These are phyloP conservation scores for Osedax fenrisi DNA, from an alignment of 2,888 invertebrate species.

Conservation along the genomic window DNA sequence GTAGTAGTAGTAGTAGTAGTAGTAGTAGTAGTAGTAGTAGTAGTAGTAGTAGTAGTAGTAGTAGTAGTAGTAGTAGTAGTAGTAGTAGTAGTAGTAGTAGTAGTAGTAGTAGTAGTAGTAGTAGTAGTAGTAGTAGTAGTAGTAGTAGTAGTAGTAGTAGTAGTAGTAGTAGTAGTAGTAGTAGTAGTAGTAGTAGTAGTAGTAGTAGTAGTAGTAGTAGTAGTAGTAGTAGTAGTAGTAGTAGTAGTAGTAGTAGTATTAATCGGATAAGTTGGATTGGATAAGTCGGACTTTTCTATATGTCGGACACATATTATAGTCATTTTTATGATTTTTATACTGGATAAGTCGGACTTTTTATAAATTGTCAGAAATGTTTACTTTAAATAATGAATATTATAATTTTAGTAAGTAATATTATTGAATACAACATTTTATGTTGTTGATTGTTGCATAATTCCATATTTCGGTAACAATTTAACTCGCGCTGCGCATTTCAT, in stretches of 20 bases:
- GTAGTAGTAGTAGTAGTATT: constrained; percentile 8
- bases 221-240: constrained; percentile 17
- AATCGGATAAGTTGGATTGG: background rate
- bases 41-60: constrained; percentile 18
- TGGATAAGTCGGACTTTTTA: too few relatives aligned
- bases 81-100: background rate
- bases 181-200: constrained; percentile 22
- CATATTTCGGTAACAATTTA: too few relatives aligned
- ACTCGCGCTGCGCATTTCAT: too few relatives aligned
- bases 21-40: constrained; percentile 2
- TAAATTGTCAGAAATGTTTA: too few relatives aligned
- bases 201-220: constrained; percentile 21
- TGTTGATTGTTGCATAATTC: too few relatives aligned
- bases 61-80: background rate
- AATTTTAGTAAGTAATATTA: too few relatives aligned
- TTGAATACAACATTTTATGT: too few relatives aligned
- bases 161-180: constrained; percentile 6
- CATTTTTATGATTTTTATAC: too few relatives aligned
- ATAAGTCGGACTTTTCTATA: too few relatives aligned
- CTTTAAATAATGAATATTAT: too few relatives aligned
- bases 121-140: constrained; percentile 10
- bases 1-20: background rate
- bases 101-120: constrained; percentile 17
- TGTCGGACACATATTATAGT: too few relatives aligned
- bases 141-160: constrained; percentile 16